Percentiles rank a stretch among this genome's conserved stretches.
Conservation (phyloP, 2,797 vertebrate genomes). For the Sebastes diploproa region DNA sequence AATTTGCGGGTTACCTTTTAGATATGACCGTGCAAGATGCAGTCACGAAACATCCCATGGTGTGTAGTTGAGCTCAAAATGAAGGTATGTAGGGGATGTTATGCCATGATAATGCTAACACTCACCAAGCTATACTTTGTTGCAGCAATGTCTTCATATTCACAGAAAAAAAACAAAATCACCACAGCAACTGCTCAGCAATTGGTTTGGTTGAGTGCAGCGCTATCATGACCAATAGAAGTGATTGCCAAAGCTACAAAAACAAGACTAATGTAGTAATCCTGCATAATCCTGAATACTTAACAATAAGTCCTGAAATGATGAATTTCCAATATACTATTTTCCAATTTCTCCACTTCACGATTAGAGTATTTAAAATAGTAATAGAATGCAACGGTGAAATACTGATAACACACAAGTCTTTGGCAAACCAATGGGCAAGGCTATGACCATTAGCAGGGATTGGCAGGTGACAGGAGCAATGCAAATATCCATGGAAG, state of each 20-base stretch:
- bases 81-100: too few relatives aligned
- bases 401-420: background rate
- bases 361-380: background rate
- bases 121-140: background rate
- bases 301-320: background rate
- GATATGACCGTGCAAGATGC: too few relatives aligned
- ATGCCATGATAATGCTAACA: background rate
- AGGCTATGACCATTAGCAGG: background rate
- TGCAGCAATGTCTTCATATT: background rate
- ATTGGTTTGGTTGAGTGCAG: background rate
- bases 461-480: conserved; percentile 23
- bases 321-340: background rate
- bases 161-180: background rate
- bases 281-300: background rate
- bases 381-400: background rate
- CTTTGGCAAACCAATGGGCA: background rate
- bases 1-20: too few relatives aligned
- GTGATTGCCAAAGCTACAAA: background rate
- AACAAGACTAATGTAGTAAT: background rate
- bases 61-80: too few relatives aligned
- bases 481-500: conserved; percentile 17
- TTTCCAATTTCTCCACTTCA: background rate
- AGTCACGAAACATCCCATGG: accelerated
- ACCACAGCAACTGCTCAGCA: background rate
- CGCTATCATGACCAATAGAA: background rate